These are phyloP conservation scores for Zaprionus ghesquierei DNA, from an alignment of 1,140 invertebrate genomes.

Conservation along the genomic window DNA sequence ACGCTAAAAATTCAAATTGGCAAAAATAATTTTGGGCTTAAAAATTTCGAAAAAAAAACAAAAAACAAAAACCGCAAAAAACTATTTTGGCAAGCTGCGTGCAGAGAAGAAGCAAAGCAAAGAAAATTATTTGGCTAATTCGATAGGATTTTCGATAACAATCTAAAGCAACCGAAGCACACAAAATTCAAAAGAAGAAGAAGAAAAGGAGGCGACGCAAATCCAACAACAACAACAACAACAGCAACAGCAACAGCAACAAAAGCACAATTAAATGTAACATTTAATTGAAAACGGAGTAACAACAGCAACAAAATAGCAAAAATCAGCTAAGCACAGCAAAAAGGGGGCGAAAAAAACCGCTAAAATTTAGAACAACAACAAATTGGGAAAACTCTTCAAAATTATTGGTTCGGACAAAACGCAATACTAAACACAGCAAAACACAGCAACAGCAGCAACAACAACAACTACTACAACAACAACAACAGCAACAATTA, in stretches of 20 bases:
- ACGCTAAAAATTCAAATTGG: slow-evolving; percentile 74
- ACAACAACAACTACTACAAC: slow-evolving; percentile 13
- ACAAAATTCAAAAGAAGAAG: slow-evolving; percentile 16
- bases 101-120: slow-evolving; percentile 33
- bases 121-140: slow-evolving; percentile 52
- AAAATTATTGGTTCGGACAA: slow-evolving; percentile 82
- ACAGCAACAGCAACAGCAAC: slow-evolving; percentile 22
- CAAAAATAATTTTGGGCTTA: slow-evolving; percentile 59
- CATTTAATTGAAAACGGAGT: slow-evolving; percentile 43
- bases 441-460: slow-evolving; percentile 46
- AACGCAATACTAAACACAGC: slow-evolving; percentile 78
- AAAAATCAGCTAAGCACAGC: slow-evolving; percentile 54
- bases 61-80: slow-evolving; percentile 34
- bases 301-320: slow-evolving; percentile 40
- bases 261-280: slow-evolving; percentile 70
- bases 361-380: slow-evolving; percentile 76
- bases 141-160: slow-evolving; percentile 12
- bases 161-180: slow-evolving; percentile 53
- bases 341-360: slow-evolving; percentile 64
- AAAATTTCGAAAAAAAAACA: slow-evolving; percentile 30
- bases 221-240: slow-evolving; percentile 10
- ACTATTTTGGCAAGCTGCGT: slow-evolving; percentile 65
- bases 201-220: slow-evolving; percentile 14
- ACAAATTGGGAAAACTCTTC: slow-evolving; percentile 78
- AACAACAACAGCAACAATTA: slow-evolving; percentile 42